Conservation (phyloP, 2,797 vertebrate species). For the Rousettus madagascariensis region DNA sequence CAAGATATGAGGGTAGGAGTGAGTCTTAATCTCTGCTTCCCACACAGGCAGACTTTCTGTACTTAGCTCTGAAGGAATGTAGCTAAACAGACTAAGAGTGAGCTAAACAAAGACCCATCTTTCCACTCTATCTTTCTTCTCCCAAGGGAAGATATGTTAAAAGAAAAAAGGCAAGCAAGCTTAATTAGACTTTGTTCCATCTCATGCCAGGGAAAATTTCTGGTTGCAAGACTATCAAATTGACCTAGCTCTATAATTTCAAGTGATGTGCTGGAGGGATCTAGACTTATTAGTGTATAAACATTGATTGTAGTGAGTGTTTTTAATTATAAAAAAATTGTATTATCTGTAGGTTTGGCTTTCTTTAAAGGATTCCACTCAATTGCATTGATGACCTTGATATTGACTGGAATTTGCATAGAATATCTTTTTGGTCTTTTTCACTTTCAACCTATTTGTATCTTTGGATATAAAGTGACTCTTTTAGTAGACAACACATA, state of each 20-base stretch:
- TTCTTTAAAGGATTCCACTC: slow-evolving; percentile 44
- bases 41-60: neutral
- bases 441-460: neutral
- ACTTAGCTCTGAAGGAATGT: neutral
- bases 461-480: neutral
- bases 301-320: neutral
- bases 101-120: neutral
- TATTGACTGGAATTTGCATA: neutral
- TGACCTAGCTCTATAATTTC: neutral
- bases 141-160: neutral
- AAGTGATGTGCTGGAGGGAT: neutral
- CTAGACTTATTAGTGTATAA: neutral
- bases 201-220: neutral
- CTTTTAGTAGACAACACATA: neutral
- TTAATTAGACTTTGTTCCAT: neutral
- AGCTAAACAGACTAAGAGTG: neutral
- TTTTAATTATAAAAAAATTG: neutral
- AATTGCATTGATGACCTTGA: slow-evolving; percentile 39
- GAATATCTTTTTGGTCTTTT: neutral
- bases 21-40: neutral
- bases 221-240: neutral
- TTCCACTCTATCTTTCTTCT: neutral
- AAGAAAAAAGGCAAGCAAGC: neutral
- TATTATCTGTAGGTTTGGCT: slow-evolving; percentile 34
- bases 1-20: neutral